A percentile compares a stretch with the other conserved stretches of the same genome.
These are phyloP conservation scores for Barypeithes pellucidus DNA, from an alignment of 2,888 invertebrate genomes.

Conservation along the genomic window DNA sequence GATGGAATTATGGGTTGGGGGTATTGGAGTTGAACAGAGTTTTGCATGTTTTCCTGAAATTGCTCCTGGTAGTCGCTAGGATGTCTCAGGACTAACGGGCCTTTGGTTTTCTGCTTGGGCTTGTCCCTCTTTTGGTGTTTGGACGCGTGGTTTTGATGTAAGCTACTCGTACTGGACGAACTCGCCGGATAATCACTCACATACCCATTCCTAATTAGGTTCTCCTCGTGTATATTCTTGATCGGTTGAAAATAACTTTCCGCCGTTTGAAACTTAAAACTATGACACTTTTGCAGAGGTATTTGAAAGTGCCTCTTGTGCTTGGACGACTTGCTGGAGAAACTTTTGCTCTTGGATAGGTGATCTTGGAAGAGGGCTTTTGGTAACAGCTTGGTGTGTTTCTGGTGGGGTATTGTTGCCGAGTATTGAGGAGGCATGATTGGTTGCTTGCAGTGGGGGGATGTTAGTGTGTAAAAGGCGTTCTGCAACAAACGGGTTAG, in stretches of 20 bases:
- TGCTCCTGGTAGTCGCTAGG: slow-evolving; percentile 67
- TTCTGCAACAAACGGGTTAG: slow-evolving; percentile 67
- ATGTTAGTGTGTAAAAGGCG: slow-evolving; percentile 71
- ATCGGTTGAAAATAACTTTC: slow-evolving; percentile 79
- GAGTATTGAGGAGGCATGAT: slow-evolving; percentile 69
- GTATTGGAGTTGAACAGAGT: slow-evolving; percentile 69
- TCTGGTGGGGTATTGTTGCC: slow-evolving; percentile 75
- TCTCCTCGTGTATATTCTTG: slow-evolving; percentile 74
- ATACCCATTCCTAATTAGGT: slow-evolving; percentile 69
- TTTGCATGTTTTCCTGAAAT: slow-evolving; percentile 67
- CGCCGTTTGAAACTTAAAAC: slow-evolving; percentile 73
- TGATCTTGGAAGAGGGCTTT: slow-evolving; percentile 69
- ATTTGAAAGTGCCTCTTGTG: slow-evolving; percentile 78
- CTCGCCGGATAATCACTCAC: slow-evolving; percentile 65
- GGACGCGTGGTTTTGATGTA: slow-evolving; percentile 49
- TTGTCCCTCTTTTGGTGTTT: slow-evolving; percentile 59
- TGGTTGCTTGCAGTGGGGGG: slow-evolving; percentile 76
- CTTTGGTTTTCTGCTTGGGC: slow-evolving; percentile 67
- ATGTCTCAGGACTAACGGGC: slow-evolving; percentile 66
- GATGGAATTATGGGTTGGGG: slow-evolving; percentile 66
- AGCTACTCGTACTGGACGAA: slow-evolving; percentile 55
- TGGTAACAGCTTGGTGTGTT: slow-evolving; percentile 71
- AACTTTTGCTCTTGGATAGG: slow-evolving; percentile 68
- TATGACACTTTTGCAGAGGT: slow-evolving; percentile 78
- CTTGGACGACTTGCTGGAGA: slow-evolving; percentile 68